Evolutionary conservation across 2,797 vertebrate genomes (phyloP), one percentile per base, ranked within the genome.

Genomic region (Lepidocolaptes lacrymiger): DNA sequence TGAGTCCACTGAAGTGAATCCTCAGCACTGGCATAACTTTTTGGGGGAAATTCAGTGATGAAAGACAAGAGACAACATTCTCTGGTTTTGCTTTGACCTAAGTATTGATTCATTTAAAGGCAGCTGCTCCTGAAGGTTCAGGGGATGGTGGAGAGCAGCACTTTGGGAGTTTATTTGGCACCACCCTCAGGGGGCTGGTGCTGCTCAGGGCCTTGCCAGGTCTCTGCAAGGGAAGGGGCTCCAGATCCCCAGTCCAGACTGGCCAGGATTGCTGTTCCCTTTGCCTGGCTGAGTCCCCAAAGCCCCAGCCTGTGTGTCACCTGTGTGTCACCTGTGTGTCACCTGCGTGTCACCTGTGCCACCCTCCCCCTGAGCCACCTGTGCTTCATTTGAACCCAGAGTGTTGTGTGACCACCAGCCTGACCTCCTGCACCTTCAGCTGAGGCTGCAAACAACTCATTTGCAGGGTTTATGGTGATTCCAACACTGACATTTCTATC

Each of bases 231-330:
- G 49, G 26, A 51, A 51, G 49, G 49, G 26, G 49, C 49, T 55
- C 10, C 72, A 46, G 46, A 14, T 27, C 32, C 32, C 2, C 0
- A 5, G 54, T 14, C 56, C 55, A 36, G 11, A 0, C 34, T 20
- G 37, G 24, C 62, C 51, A 28, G 19, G 17, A 22, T 9, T 48
- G n/a, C 34, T 54, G 14, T 28, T 76, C 49, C 37, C 44, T 72
- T 26, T 37, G 12, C 79, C 32, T 1, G 0, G 43, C 9, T 2
- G 39, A 10, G 46, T 18, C 32, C 36, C 77, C 32, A 28, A 7
- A 20, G 15, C 30, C 13, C 2, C 55, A 55, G 26, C 41, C 32
- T 63, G 48, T 23, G 46, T 48, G 48, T 22, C 44, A 46, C 43
- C 37, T 36, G 36, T 36, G 36, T 36, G 36, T 37, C 37, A 37